These are phyloP conservation scores for Petroica traversi DNA, from an alignment of 2,113 vertebrate genomes.

Conservation along the genomic window DNA sequence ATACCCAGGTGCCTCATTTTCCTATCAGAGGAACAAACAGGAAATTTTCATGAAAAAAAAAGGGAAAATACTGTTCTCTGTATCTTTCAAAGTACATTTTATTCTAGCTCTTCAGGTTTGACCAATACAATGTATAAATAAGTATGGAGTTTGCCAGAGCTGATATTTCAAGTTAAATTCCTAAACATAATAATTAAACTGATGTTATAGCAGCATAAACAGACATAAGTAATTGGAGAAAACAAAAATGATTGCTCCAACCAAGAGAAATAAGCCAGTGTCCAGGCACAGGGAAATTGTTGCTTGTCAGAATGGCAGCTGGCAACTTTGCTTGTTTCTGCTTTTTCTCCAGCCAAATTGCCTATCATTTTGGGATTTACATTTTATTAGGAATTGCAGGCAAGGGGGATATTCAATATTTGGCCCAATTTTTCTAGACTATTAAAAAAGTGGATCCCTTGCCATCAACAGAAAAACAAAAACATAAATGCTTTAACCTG, in stretches of 20 bases:
- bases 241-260: neutral
- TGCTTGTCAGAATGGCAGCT: neutral
- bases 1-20: neutral
- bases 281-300: neutral
- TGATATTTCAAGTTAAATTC: neutral
- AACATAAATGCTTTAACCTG: neutral
- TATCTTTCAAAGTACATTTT: neutral
- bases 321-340: neutral
- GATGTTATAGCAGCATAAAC: neutral
- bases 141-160: neutral
- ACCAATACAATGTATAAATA: neutral
- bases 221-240: neutral
- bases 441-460: neutral
- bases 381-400: neutral
- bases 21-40: neutral
- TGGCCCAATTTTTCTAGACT: neutral
- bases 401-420: neutral
- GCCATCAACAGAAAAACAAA: neutral
- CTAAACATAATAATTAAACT: neutral
- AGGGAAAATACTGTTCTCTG: neutral
- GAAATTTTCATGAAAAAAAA: neutral
- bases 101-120: neutral
- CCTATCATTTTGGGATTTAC: neutral
- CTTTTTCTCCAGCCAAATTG: neutral
- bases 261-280: neutral